A percentile compares a stretch with the other conserved stretches of the same genome.
phyloP scores from a whole-genome alignment of 2,113 vertebrate genomes.

The Eleginops maclovinus region DNA sequence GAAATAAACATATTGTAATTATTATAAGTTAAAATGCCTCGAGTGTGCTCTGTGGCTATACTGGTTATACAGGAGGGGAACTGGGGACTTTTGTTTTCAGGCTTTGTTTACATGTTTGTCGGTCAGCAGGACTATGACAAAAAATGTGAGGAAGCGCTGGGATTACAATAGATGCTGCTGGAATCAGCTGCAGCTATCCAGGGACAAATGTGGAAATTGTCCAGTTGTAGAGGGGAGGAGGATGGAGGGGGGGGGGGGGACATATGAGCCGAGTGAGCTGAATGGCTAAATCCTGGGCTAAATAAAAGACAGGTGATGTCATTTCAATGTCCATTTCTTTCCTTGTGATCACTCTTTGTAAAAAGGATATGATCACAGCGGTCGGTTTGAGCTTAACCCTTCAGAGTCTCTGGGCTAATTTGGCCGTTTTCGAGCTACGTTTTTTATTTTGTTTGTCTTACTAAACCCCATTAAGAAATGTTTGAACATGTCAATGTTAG shows the following conservation, averaged over 20 bases:
- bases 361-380: constrained; percentile 37
- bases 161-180: constrained; percentile 56
- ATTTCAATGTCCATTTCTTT: constrained; percentile 49
- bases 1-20: constrained; percentile 68
- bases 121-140: constrained; percentile 53
- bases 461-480: no score
- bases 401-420: no score
- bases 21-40: constrained; percentile 53
- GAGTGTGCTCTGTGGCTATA: constrained; percentile 21
- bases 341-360: constrained; percentile 11
- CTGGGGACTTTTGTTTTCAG: constrained; percentile 38
- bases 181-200: constrained; percentile 44
- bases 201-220: neutral
- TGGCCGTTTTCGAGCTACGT: no score
- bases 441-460: no score
- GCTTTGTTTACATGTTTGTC: constrained; percentile 55
- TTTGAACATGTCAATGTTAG: no score
- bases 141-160: constrained; percentile 35
- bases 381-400: neutral
- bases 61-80: constrained; percentile 24
- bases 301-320: constrained; percentile 65
- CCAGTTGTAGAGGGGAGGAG: neutral
- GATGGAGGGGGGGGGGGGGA: neutral
- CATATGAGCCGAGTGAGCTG: constrained; percentile 18
- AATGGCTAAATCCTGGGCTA: constrained; percentile 18